Evolutionary conservation across 2,113 vertebrate species (phyloP).

Genomic region (Atractosteus spatula): DNA sequence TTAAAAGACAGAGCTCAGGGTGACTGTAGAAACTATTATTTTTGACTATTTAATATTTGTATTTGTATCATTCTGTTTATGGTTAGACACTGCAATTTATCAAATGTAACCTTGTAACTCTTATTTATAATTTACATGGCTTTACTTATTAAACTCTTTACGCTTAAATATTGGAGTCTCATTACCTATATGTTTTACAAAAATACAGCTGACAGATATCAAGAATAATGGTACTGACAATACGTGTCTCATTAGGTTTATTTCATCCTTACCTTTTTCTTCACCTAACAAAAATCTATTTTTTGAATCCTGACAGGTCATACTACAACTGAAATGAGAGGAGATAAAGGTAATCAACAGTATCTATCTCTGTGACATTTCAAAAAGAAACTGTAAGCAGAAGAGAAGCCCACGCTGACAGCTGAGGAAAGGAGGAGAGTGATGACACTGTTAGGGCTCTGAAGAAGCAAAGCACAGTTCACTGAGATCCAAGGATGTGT

Average conservation of each 20-base stretch:
- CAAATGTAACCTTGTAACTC: not conserved
- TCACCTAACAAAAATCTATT: not conserved
- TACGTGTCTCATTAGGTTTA: not conserved
- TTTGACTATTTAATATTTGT: no score
- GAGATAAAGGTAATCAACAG: conserved; percentile 8
- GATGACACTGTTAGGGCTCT: conserved; percentile 7
- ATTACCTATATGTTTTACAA: not conserved
- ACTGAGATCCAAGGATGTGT: not conserved
- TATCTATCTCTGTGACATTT: not conserved
- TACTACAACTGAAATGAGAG: conserved; percentile 82
- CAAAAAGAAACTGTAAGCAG: conserved; percentile 1
- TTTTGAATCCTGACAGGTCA: conserved; percentile 66
- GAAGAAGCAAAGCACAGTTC: not conserved
- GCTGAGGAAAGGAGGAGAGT: conserved; percentile 34
- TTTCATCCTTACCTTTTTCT: conserved; percentile 7
- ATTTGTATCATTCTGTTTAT: no score
- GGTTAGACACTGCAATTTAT: no score
- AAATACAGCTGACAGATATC: not conserved
- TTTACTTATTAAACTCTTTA: not conserved
- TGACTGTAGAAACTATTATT: no score
- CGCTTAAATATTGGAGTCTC: no score
- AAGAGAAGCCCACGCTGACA: not conserved
- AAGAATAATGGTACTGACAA: no score
- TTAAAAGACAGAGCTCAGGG: no score
- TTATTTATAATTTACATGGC: not conserved